Conservation (phyloP, 2,113 vertebrate genomes). For the Peucedramus taeniatus region DNA sequence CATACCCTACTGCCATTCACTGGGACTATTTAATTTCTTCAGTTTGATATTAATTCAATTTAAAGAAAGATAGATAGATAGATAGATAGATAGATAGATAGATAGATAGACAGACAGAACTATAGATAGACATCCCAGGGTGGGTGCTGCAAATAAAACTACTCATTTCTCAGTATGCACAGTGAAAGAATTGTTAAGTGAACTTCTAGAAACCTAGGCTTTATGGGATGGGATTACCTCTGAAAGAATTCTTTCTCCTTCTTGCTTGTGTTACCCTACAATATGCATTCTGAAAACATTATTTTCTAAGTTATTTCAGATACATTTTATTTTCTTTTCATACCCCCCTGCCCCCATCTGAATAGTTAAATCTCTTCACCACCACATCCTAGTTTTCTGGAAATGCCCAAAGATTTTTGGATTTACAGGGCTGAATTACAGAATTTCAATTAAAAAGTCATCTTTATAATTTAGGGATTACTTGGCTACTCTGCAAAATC, state of each 20-base stretch:
- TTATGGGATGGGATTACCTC: not conserved
- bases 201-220: not conserved
- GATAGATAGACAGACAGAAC: not conserved
- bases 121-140: not conserved
- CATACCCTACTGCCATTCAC: not conserved
- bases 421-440: not conserved
- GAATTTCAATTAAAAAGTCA: not conserved
- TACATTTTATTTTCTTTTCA: not conserved
- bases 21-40: not conserved
- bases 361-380: not conserved
- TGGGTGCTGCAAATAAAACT: not conserved
- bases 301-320: not conserved
- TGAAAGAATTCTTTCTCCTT: not conserved
- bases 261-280: not conserved
- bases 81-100: not conserved
- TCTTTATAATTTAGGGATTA: not conserved
- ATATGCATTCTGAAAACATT: not conserved
- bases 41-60: not conserved
- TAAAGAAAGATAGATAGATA: not conserved
- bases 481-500: not conserved
- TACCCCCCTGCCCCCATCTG: accelerated
- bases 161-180: not conserved
- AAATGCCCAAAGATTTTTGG: not conserved
- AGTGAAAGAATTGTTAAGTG: not conserved
- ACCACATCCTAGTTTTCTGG: not conserved